phyloP scores from a whole-genome alignment of 2,113 vertebrate species.

The Phalacrocorax aristotelis region DNA sequence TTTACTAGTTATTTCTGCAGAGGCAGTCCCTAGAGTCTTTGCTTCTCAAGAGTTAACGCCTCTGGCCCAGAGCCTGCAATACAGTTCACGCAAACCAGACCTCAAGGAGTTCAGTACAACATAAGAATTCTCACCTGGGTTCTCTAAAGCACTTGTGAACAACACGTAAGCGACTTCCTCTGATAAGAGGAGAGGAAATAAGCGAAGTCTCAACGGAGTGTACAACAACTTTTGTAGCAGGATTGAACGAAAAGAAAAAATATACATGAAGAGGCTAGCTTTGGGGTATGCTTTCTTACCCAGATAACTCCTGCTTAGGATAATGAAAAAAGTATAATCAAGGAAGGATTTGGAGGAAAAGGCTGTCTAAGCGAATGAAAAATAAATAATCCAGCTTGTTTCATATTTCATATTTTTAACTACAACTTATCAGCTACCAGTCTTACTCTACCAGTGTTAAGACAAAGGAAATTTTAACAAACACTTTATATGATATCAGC shows the following conservation, averaged over 20 bases:
- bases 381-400: not conserved
- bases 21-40: not conserved
- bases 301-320: not conserved
- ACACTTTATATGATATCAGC: not conserved
- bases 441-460: not conserved
- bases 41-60: not conserved
- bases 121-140: not conserved
- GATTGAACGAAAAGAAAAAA: not conserved
- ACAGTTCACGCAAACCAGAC: not conserved
- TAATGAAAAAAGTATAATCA: not conserved
- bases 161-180: not conserved
- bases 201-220: not conserved
- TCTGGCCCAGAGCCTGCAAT: not conserved
- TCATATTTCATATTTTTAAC: not conserved
- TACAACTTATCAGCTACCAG: not conserved
- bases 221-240: not conserved
- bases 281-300: not conserved
- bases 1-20: not conserved
- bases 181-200: not conserved
- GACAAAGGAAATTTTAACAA: not conserved
- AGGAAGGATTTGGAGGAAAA: not conserved
- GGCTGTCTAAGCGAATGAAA: not conserved
- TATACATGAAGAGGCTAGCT: not conserved
- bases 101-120: not conserved
- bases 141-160: not conserved